These are phyloP conservation scores for Diuraphis noxia DNA, from an alignment of 1,140 invertebrate species.

Conservation along the genomic window DNA sequence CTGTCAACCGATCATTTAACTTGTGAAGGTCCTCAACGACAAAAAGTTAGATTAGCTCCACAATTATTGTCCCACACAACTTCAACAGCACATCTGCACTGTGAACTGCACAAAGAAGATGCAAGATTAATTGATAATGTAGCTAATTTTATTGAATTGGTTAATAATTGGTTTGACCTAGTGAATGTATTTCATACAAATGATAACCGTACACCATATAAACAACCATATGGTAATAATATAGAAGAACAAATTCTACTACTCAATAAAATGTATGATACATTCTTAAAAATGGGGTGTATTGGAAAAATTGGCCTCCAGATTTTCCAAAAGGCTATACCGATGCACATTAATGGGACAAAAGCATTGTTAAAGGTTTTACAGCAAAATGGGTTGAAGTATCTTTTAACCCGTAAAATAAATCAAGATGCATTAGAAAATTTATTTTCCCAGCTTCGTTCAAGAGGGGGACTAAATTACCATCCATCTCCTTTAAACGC, in stretches of 20 bases:
- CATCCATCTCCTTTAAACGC: slow-evolving; percentile 54
- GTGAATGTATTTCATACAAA: slow-evolving; percentile 53
- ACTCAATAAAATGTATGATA: too few species aligned
- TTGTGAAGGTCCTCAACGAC: slow-evolving; percentile 51
- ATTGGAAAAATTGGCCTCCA: too few species aligned
- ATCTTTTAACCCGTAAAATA: slow-evolving; percentile 53
- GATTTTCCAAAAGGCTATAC: slow-evolving; percentile 27
- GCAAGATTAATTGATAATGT: slow-evolving; percentile 12
- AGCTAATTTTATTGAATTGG: slow-evolving; percentile 53
- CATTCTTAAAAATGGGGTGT: too few species aligned
- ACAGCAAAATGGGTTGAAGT: neutral
- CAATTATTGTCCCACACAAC: slow-evolving; percentile 56
- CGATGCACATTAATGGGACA: neutral
- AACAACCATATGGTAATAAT: neutral
- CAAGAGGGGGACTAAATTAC: slow-evolving; percentile 49
- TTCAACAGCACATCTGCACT: slow-evolving; percentile 54
- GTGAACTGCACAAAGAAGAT: slow-evolving; percentile 33
- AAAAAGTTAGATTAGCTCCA: slow-evolving; percentile 55
- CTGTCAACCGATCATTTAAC: slow-evolving; percentile 52
- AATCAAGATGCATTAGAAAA: slow-evolving; percentile 56
- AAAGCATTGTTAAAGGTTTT: neutral
- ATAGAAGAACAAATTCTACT: neutral
- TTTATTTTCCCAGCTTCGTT: slow-evolving; percentile 52
- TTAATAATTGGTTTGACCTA: slow-evolving; percentile 56
- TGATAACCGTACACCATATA: slow-evolving; percentile 11